Evolutionary conservation across 2,797 vertebrate genomes (phyloP).

Genomic region (Podarcis lilfordi): DNA sequence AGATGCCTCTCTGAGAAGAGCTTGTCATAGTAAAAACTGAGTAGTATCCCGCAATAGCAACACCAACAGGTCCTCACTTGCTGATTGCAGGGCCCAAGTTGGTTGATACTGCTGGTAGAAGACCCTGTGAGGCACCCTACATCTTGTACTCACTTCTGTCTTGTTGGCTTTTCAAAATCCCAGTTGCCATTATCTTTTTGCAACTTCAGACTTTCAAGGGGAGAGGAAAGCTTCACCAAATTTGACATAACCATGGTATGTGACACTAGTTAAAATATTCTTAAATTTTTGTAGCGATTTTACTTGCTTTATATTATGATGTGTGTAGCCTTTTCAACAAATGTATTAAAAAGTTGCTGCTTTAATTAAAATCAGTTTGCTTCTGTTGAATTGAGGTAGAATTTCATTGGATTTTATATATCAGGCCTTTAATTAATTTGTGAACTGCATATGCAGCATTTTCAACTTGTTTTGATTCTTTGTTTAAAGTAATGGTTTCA

Average conservation of each 20-base stretch:
- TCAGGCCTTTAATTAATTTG: not conserved
- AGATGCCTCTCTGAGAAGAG: no score
- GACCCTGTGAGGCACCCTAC: no score
- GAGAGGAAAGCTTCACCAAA: not conserved
- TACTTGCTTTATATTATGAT: not conserved
- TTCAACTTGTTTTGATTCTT: not conserved
- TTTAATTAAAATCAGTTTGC: not conserved
- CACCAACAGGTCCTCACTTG: no score
- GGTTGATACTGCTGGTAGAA: no score
- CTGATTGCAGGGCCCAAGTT: no score
- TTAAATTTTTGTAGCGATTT: not conserved
- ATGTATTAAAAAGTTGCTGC: not conserved
- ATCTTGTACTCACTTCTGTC: not conserved
- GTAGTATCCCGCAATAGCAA: no score
- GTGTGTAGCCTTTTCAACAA: not conserved
- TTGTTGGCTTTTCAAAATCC: not conserved
- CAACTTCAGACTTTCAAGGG: not conserved
- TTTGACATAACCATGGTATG: not conserved
- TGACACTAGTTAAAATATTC: not conserved
- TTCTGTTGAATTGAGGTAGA: not conserved
- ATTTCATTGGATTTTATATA: not conserved
- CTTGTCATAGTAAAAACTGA: no score
- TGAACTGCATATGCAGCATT: not conserved
- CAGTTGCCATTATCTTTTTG: not conserved
- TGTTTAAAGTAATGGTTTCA: not conserved